Evolutionary conservation across 2,888 invertebrate species (phyloP), one percentile per base, ranked within the genome.

Genomic region (Nasonia oneida): DNA sequence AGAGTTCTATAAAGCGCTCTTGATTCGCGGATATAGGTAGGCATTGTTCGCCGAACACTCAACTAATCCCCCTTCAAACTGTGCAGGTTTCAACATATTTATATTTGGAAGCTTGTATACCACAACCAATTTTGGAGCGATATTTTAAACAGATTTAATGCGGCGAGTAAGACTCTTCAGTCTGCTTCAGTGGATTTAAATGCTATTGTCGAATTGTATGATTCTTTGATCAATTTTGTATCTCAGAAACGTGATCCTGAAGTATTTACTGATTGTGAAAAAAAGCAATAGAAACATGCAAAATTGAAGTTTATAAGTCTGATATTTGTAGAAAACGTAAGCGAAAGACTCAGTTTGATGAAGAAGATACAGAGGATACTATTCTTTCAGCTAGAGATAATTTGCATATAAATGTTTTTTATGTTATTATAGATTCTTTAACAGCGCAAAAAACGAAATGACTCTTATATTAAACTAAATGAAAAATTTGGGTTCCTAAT

Each of bases 401-500:
- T 74, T n/a, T 74, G 5, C 14, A 50, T 15, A 33, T 75, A 50
- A 53, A 53, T 53, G 76, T 53, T 12, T 76, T 8, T 33, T 76
- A 33, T 3, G 33, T 10, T 23, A 53, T 50, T 53, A 15, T 83
- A 57, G 76, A 75, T 57, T 2, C 6, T 2, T 42, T 83, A 2
- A 29, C 4, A 50, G 5, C 33, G 18, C 3, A 77, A 53, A 33
- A 77, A 71, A 10, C 12, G 71, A 67, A 71, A 57, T 37, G 76
- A 67, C 1, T 12, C 29, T 10, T 76, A 83, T 10, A 14, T 29
- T 18, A 29, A 29, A 50, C 61, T 61, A 57, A 61, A 81, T 18
- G 18, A 57, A 61, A 81, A 76, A 15, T 81, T 81, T 47, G 29
- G 53, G 29, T 85, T 73, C 18, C n/a, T 81, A 23, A n/a, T 57